A percentile compares a stretch with the other conserved stretches of the same genome.
Evolutionary conservation across 2,113 vertebrate species (phyloP).

Genomic region (Lepisosteus oculatus): DNA sequence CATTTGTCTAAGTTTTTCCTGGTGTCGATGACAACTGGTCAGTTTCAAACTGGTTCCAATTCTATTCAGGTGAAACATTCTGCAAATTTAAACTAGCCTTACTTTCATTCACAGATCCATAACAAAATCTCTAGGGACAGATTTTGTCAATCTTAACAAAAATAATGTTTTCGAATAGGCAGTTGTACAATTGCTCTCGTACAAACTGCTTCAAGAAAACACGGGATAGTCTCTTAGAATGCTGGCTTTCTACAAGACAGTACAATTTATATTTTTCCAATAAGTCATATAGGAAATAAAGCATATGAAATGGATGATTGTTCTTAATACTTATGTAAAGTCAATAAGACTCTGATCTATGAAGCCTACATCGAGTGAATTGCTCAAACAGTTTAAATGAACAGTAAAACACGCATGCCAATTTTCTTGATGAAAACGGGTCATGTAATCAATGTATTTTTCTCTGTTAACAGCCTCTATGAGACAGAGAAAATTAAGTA

Average conservation of each 20-base stretch:
- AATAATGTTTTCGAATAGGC: not conserved
- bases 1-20: too few species aligned
- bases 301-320: slow-evolving; percentile 5
- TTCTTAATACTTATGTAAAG: slow-evolving; percentile 1
- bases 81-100: too few species aligned
- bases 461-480: not conserved
- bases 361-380: slow-evolving; percentile 11
- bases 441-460: slow-evolving; percentile 23
- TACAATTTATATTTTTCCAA: not conserved
- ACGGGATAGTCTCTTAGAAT: not conserved
- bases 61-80: too few species aligned
- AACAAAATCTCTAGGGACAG: too few species aligned
- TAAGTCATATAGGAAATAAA: not conserved
- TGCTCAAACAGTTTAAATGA: slow-evolving; percentile 17
- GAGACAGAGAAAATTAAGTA: not conserved
- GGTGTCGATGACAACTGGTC: too few species aligned
- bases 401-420: slow-evolving; percentile 2
- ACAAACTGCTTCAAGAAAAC: slow-evolving; percentile 3
- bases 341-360: slow-evolving; percentile 31
- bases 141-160: not conserved
- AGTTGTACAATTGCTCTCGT: not conserved
- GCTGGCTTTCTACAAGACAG: not conserved
- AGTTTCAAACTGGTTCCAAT: too few species aligned
- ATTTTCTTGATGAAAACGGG: slow-evolving; percentile 32
- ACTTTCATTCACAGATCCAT: too few species aligned